These are phyloP conservation scores for Saimiri boliviensis DNA, from an alignment of 2,113 vertebrate genomes.

Conservation along the genomic window DNA sequence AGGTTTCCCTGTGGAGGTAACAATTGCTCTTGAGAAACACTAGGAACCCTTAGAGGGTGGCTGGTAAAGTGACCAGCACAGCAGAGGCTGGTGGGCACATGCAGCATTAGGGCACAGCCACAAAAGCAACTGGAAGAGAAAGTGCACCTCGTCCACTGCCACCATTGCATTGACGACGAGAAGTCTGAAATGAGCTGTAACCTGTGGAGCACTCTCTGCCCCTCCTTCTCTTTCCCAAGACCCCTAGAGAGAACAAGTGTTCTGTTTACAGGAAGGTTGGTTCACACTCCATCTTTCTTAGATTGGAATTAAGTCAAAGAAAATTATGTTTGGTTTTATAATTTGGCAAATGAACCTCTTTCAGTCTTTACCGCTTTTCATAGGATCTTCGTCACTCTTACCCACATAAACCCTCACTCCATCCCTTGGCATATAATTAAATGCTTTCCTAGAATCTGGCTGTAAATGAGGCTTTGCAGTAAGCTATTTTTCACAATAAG, in stretches of 20 bases:
- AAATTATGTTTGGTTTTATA: neutral
- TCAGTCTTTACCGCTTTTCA: slow-evolving; percentile 22
- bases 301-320: neutral
- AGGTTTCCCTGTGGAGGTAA: neutral
- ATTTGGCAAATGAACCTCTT: neutral
- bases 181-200: neutral
- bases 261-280: neutral
- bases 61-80: neutral
- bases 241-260: neutral
- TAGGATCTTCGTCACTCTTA: neutral
- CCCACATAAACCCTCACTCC: neutral
- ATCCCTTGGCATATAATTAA: slow-evolving; percentile 60
- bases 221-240: neutral
- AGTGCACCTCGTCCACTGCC: neutral
- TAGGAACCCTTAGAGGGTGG: too few relatives aligned
- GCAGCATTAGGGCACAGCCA: neutral
- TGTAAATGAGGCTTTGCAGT: slow-evolving; percentile 53
- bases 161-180: neutral
- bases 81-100: neutral
- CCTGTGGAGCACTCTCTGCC: neutral
- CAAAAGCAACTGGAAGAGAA: neutral
- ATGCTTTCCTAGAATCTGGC: slow-evolving; percentile 24
- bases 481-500: slow-evolving; percentile 51
- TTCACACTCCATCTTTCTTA: neutral
- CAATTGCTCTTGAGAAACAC: neutral